Base-by-base conservation (phyloP, 2,797 vertebrate species). In the Taeniopygia guttata region DNA sequence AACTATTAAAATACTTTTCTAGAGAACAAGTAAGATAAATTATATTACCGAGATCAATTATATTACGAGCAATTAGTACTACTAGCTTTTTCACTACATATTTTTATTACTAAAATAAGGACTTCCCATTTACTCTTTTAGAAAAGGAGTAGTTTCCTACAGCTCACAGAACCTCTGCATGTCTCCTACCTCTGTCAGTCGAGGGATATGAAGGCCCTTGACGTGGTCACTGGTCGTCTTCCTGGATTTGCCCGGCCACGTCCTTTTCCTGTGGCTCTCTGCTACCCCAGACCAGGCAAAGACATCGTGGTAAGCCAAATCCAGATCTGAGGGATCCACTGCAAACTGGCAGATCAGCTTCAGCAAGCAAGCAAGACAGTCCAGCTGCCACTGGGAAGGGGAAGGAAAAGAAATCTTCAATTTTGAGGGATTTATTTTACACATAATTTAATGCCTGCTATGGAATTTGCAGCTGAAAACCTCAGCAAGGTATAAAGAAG, bases 261-360 rank as follows among this genome's bases (percentile, higher is more conserved):
- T 97, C 79, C 99, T 97, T 95, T 99, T 99, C 60, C 99, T 98
- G 62, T 99, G 99, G 79, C 97, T 98, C 95, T 99, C 99, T 0
- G 98, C 98, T 70, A 99, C 98, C 78, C 99, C 98, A 48, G 99
- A 99, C 99, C 99, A 99, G 95, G 99, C 99, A 96, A 99, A 99
- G 59, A 99, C 99, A 84, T 99, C 99, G 4, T 99, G 99, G 90
- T 99, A 99, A 96, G 99, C 99, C 95, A 99, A 97, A 96, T 99
- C 99, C 96, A 99, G 97, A 95, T 99, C 99, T 0, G 99, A 98
- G 2, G 99, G 99, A 96, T 99, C 99, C 96, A 99, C 99, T 4
- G 99, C 99, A 95, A 99, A 99, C 98, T 99, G 99, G 97, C 99
- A 99, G 96, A 99, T 99, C 84, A 99, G 97, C 98, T 99, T 99